Conservation (phyloP, 1,140 invertebrate genomes). For the Penaeus indicus region DNA sequence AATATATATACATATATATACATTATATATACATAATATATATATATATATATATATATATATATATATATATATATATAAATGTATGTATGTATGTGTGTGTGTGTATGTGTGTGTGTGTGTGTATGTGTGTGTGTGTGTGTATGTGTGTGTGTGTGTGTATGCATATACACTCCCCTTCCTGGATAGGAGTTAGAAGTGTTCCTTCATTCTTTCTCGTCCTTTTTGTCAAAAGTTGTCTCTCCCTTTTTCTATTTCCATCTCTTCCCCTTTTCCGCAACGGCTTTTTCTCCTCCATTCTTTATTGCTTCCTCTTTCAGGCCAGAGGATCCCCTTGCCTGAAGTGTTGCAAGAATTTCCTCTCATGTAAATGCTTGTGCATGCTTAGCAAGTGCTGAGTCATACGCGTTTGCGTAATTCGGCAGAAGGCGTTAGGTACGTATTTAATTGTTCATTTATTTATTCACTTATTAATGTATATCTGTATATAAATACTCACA, state of each 20-base stretch:
- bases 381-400: neutral
- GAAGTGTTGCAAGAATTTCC: too few species aligned
- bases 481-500: too few species aligned
- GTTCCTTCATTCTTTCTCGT: neutral
- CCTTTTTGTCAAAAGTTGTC: too few species aligned
- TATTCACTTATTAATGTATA: neutral
- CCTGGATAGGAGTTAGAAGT: neutral
- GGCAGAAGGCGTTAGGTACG: too few species aligned
- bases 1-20: too few species aligned
- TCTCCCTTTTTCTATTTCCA: neutral
- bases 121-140: neutral
- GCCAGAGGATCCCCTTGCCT: neutral
- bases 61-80: slow-evolving; percentile 11
- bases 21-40: neutral
- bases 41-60: slow-evolving; percentile 13
- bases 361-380: too few species aligned
- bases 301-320: neutral
- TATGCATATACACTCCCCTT: neutral
- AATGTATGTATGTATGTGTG: slow-evolving; percentile 26
- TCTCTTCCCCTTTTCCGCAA: neutral
- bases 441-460: neutral
- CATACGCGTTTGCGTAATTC: too few species aligned
- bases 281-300: neutral
- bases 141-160: neutral
- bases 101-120: slow-evolving; percentile 35